Evolutionary conservation across 2,797 vertebrate genomes (phyloP).

Genomic region (Leuciscus waleckii): DNA sequence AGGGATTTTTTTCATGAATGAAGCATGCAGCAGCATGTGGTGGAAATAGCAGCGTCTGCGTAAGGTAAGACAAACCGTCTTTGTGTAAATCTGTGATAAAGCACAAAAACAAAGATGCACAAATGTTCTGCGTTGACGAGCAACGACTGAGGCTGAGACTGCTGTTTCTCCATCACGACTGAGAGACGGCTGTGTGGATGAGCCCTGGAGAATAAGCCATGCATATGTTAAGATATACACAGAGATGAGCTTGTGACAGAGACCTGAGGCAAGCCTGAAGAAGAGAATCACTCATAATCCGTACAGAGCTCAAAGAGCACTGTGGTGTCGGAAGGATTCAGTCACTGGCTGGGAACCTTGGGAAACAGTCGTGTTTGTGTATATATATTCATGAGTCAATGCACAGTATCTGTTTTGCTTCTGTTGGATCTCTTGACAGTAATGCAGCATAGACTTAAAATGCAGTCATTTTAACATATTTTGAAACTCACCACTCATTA

Average conservation of each 20-base stretch:
- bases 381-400: slow-evolving; percentile 40
- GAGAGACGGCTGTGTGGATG: slow-evolving; percentile 33
- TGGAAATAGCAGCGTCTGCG: slow-evolving; percentile 80
- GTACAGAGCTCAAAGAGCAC: slow-evolving; percentile 65
- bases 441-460: neutral
- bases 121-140: neutral
- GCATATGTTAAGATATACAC: slow-evolving; percentile 45
- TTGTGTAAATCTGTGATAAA: slow-evolving; percentile 22
- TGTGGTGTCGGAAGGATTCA: slow-evolving; percentile 39
- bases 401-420: slow-evolving; percentile 24
- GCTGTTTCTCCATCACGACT: slow-evolving; percentile 59
- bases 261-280: slow-evolving; percentile 63
- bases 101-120: slow-evolving; percentile 17
- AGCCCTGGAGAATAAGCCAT: slow-evolving; percentile 46
- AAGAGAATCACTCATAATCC: slow-evolving; percentile 72
- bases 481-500: slow-evolving; percentile 1
- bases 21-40: slow-evolving; percentile 80
- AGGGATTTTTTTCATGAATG: slow-evolving; percentile 77
- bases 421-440: slow-evolving; percentile 27
- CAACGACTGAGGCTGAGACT: neutral
- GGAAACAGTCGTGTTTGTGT: slow-evolving; percentile 44
- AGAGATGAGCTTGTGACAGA: slow-evolving; percentile 48
- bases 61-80: slow-evolving; percentile 82
- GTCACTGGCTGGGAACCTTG: slow-evolving; percentile 50
- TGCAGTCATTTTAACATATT: neutral